These are phyloP conservation scores for Netelia inedita DNA, from an alignment of 2,888 invertebrate genomes.

Conservation along the genomic window DNA sequence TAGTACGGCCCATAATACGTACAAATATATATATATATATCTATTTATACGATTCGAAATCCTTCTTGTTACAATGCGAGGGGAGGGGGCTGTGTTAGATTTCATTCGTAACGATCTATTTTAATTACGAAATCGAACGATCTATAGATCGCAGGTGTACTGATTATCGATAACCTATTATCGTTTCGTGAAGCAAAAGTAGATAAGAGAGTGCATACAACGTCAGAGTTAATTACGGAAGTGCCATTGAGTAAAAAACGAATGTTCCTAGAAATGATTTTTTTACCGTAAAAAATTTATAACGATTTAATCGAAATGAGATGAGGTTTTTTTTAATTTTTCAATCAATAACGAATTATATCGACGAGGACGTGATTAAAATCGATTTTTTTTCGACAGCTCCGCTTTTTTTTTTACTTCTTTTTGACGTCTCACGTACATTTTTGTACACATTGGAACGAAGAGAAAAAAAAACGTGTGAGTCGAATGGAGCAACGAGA, in stretches of 20 bases:
- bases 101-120: slow-evolving; percentile 25
- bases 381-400: background rate
- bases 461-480: background rate
- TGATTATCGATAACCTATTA: background rate
- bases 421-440: background rate
- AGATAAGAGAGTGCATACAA: background rate
- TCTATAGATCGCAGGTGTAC: slow-evolving; percentile 16
- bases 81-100: background rate
- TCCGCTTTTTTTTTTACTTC: background rate
- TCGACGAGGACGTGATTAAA: background rate
- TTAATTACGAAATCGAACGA: slow-evolving; percentile 3
- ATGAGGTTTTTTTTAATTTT: background rate
- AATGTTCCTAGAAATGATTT: background rate
- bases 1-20: background rate
- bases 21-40: slow-evolving; percentile 7
- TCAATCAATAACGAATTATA: background rate
- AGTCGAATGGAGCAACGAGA: slow-evolving; percentile 5
- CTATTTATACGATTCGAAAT: slow-evolving; percentile 2
- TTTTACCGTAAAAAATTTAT: too few relatives aligned
- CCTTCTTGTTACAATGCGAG: slow-evolving; percentile 26
- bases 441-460: background rate
- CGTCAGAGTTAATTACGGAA: background rate
- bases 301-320: too few relatives aligned
- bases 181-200: background rate
- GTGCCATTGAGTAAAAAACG: background rate